phyloP scores from a whole-genome alignment of 2,888 invertebrate genomes.

The Drosophila buzzatii region DNA sequence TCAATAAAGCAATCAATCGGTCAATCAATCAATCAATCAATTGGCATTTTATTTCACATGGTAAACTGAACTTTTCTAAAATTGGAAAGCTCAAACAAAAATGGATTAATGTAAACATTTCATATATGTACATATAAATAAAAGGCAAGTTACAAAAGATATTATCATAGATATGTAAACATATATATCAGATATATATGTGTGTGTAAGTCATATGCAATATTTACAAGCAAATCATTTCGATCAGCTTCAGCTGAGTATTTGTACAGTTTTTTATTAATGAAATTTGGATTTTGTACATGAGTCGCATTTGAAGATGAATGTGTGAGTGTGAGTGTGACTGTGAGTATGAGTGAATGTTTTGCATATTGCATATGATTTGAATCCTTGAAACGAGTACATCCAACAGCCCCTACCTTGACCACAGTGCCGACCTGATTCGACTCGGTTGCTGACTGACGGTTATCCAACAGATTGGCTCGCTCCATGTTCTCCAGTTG shows the following conservation, averaged over 20 bases:
- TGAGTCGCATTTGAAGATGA: conserved; percentile 10
- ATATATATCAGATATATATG: conserved; percentile 2
- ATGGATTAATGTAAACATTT: conserved; percentile 37
- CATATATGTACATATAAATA: conserved; percentile 28
- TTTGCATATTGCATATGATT: conserved; percentile 67
- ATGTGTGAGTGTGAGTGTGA: conserved; percentile 3
- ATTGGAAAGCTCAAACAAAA: conserved; percentile 53
- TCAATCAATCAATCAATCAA: conserved; percentile 30
- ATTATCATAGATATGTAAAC: neutral
- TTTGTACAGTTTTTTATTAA: conserved; percentile 5
- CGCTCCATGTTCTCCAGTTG: conserved; percentile 88
- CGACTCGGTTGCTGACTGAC: conserved; percentile 86
- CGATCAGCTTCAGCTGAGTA: neutral
- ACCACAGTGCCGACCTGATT: conserved; percentile 94
- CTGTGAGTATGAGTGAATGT: neutral
- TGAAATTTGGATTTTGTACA: neutral
- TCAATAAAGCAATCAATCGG: conserved; percentile 19
- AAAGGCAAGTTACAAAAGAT: conserved; percentile 24
- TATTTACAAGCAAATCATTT: conserved; percentile 61
- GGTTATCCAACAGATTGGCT: conserved; percentile 85
- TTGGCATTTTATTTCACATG: conserved; percentile 40
- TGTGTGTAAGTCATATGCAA: conserved; percentile 62
- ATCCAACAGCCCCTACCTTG: conserved; percentile 89
- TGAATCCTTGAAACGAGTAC: conserved; percentile 84
- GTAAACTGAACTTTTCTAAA: conserved; percentile 57